phyloP scores from a whole-genome alignment of 2,888 invertebrate species.

The Steromphala cineraria region DNA sequence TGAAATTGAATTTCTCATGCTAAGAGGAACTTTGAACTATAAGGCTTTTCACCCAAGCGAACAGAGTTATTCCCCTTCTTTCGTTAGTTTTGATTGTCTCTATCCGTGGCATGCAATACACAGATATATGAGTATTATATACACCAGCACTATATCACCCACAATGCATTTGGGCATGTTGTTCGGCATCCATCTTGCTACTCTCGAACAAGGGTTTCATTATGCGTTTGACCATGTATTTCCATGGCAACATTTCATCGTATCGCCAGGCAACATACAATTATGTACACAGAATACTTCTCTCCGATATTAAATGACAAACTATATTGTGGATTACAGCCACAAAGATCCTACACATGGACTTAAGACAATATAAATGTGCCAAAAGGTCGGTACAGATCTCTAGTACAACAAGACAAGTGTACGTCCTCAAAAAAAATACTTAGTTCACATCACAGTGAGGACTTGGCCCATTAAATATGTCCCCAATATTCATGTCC shows the following conservation, averaged over 20 bases:
- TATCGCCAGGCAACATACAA: not conserved
- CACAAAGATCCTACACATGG: not conserved
- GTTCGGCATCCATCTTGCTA: not conserved
- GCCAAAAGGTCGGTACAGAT: not conserved
- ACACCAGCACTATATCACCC: conserved; percentile 9
- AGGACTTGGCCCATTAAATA: conserved; percentile 8
- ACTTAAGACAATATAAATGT: not conserved
- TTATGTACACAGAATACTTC: conserved; percentile 12
- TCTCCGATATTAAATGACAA: not conserved
- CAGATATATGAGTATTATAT: conserved; percentile 19
- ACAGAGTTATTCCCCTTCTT: not conserved
- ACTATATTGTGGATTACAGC: not conserved
- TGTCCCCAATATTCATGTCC: not conserved
- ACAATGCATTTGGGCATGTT: not conserved
- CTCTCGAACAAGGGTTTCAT: not conserved
- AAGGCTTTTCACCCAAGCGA: not conserved
- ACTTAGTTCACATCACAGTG: not conserved
- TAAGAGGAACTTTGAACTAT: not conserved
- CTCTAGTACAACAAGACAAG: not conserved
- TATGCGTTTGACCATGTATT: not conserved
- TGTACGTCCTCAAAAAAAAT: not conserved
- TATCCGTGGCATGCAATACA: not conserved
- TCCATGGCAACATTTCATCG: not conserved
- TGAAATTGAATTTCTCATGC: not conserved
- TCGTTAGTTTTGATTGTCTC: not conserved